phyloP scores from a whole-genome alignment of 2,113 vertebrate genomes.

The Neodon shergylaensis region DNA sequence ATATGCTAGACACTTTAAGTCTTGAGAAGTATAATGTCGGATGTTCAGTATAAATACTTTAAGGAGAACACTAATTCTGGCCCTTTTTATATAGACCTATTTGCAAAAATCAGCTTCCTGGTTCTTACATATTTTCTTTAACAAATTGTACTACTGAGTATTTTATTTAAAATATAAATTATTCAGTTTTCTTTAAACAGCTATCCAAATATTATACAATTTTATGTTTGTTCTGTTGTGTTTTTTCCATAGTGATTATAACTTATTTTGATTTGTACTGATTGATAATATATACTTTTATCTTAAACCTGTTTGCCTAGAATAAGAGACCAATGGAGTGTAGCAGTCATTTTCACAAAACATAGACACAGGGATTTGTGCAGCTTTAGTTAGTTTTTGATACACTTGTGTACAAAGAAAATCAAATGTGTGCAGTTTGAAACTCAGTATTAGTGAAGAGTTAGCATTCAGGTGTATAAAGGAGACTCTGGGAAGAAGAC shows the following conservation, averaged over 20 bases:
- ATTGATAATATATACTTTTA: background rate
- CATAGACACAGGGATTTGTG: background rate
- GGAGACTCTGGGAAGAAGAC: background rate
- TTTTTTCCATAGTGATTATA: background rate
- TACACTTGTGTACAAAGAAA: background rate
- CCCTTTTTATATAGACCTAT: slow-evolving; percentile 62
- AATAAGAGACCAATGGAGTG: background rate
- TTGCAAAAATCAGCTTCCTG: slow-evolving; percentile 63
- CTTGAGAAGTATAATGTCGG: slow-evolving; percentile 76
- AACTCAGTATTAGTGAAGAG: background rate
- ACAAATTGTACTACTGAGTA: background rate
- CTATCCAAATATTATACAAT: background rate
- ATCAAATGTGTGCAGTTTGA: background rate
- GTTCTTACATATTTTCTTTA: background rate
- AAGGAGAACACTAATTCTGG: slow-evolving; percentile 59
- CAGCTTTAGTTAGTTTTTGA: background rate
- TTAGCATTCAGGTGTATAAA: background rate
- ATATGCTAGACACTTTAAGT: slow-evolving; percentile 79
- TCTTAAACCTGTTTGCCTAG: background rate
- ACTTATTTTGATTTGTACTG: background rate
- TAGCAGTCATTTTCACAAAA: background rate
- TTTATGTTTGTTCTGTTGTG: background rate
- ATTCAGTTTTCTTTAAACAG: background rate
- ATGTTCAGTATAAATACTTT: slow-evolving; percentile 59
- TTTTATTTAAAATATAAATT: background rate